Percentiles rank a stretch among this genome's conserved stretches.
These are phyloP conservation scores for Eupithecia dodoneata DNA, from an alignment of 2,888 invertebrate genomes.

Conservation along the genomic window DNA sequence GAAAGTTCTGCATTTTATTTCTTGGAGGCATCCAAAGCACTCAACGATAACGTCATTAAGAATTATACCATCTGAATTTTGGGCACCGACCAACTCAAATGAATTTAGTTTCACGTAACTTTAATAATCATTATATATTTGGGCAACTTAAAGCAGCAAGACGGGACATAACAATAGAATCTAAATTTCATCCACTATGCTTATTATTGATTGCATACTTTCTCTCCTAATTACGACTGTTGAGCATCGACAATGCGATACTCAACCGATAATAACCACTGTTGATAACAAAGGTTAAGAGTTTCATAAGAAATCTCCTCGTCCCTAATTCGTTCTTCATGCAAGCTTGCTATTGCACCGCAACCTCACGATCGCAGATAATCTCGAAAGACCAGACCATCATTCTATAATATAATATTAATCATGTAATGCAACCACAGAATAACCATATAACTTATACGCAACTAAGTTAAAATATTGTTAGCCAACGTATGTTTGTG, in stretches of 20 bases:
- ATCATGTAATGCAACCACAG: neutral
- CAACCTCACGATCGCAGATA: conserved; percentile 51
- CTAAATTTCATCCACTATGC: neutral
- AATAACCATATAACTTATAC: no score
- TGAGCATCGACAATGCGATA: conserved; percentile 43
- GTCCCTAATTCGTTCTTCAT: conserved; percentile 69
- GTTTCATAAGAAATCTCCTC: conserved; percentile 57
- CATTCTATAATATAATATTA: conserved; percentile 35
- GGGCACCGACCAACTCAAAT: neutral
- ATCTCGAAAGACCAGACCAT: conserved; percentile 23
- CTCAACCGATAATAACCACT: conserved; percentile 47
- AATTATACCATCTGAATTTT: neutral
- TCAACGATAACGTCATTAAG: neutral
- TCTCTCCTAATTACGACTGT: conserved; percentile 40
- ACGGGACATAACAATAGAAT: neutral
- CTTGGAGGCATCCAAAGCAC: no score
- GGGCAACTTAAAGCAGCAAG: neutral
- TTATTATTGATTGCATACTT: conserved; percentile 5
- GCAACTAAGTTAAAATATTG: neutral
- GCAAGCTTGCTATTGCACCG: conserved; percentile 58
- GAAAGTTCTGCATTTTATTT: no score
- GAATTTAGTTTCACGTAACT: neutral
- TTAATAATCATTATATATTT: neutral
- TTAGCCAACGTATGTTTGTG: neutral
- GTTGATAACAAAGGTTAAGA: conserved; percentile 45